Base-by-base conservation (phyloP, 2,888 invertebrate species). In the Ariolimax columbianus region DNA sequence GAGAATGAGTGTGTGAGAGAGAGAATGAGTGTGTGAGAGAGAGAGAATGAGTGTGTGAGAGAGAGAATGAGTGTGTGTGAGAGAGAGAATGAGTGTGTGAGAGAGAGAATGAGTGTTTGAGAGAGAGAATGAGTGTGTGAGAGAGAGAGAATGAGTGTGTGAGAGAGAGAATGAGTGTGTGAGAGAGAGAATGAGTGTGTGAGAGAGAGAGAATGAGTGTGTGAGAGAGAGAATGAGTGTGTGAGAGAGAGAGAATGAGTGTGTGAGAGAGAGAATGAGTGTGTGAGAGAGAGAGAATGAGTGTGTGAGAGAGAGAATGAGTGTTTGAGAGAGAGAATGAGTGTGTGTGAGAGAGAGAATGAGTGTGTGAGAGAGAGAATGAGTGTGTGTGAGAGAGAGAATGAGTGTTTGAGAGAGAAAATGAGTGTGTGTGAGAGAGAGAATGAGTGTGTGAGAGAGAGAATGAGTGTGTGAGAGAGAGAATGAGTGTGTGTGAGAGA, bases 161-260 rank as follows among this genome's bases (percentile, higher is more conserved):
- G n/a, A n/a, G n/a, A n/a, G n/a, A n/a, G n/a, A n/a, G n/a, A n/a
- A n/a, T 6, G 78, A 36, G 63, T n/a, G 43, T 3, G 38, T 1
- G 77, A 83, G 63, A 83, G 47, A 73, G 55, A 77, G 77, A 51
- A 11, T 11, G 47, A 47, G 7, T 11, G 47, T 11, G 7, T 11
- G 47, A 84, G 72, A 84, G 77, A 84, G 55, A 79, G 78, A 78
- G 70, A 83, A 47, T 47, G 4, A 77, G 83, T 77, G 68, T 68
- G 77, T 79, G 30, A 83, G 47, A 47, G 47, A 47, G 7, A 47
- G 47, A 47, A 11, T 11, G 47, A 47, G 7, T 11, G 47, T 11
- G 7, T 11, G 47, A 47, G 7, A 47, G 47, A 47, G 7, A 47
- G 47, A 47, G 7, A 47, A 17, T 11, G 7, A 47, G 47, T 11